Conservation (phyloP, 2,797 vertebrate species). For the Pipistrellus pygmaeus region DNA sequence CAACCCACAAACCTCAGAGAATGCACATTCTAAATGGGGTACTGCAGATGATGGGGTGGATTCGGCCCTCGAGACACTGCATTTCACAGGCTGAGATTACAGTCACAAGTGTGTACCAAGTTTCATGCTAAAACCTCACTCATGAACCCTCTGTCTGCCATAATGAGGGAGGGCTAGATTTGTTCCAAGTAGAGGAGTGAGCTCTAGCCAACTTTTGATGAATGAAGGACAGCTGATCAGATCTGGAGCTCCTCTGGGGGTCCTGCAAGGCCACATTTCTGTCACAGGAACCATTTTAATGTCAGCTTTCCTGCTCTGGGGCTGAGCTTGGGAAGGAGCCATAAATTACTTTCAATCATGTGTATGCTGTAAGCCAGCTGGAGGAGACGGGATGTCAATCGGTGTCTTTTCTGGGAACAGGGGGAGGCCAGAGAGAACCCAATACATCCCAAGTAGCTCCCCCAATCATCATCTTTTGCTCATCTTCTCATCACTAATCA, state of each 20-base stretch:
- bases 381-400: constrained; percentile 20
- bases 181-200: background rate
- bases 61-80: background rate
- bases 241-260: constrained; percentile 3
- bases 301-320: constrained; percentile 30
- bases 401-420: background rate
- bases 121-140: background rate
- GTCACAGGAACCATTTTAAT: constrained; percentile 42
- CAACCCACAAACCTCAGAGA: background rate
- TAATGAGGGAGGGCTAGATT: background rate
- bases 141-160: background rate
- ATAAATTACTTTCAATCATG: constrained; percentile 36
- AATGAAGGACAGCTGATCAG: constrained; percentile 51
- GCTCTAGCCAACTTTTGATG: constrained; percentile 46
- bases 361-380: background rate
- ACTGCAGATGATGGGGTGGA: background rate
- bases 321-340: constrained; percentile 30
- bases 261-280: constrained; percentile 46
- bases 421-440: background rate
- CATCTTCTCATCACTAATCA: background rate
- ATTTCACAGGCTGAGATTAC: background rate
- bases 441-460: background rate
- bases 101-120: background rate
- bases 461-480: background rate
- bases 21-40: background rate